Conservation (phyloP, 2,113 vertebrate species). For the Hipposideros armiger region DNA sequence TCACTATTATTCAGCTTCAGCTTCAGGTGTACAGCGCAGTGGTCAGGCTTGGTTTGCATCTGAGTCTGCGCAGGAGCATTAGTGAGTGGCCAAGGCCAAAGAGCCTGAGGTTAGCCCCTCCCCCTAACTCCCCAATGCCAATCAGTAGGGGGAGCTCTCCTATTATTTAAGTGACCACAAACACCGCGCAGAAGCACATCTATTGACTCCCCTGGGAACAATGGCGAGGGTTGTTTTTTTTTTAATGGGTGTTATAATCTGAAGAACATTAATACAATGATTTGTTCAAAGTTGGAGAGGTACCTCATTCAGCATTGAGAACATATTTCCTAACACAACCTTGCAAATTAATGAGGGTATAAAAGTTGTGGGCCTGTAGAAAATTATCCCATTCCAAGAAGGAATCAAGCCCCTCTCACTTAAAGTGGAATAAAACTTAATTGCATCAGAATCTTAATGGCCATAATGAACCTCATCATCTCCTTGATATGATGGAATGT, state of each 20-base stretch:
- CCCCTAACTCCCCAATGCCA: slow-evolving; percentile 76
- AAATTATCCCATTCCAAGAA: background rate
- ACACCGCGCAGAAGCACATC: slow-evolving; percentile 64
- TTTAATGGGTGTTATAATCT: background rate
- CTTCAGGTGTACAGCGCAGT: no score
- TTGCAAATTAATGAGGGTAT: background rate
- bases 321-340: background rate
- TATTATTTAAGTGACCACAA: slow-evolving; percentile 85
- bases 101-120: slow-evolving; percentile 58
- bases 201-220: slow-evolving; percentile 51
- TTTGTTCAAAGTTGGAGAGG: background rate
- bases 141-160: slow-evolving; percentile 88
- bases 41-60: slow-evolving; percentile 55
- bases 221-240: background rate
- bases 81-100: background rate
- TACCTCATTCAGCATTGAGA: background rate
- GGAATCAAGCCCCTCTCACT: background rate
- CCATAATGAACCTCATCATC: background rate
- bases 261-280: background rate
- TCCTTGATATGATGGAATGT: background rate
- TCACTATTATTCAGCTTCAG: no score
- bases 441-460: background rate
- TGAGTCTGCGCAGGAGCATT: background rate
- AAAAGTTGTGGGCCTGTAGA: background rate
- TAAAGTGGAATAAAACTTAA: background rate